Base-by-base conservation (phyloP, 2,888 invertebrate genomes). In the Ennomos erosarius region DNA sequence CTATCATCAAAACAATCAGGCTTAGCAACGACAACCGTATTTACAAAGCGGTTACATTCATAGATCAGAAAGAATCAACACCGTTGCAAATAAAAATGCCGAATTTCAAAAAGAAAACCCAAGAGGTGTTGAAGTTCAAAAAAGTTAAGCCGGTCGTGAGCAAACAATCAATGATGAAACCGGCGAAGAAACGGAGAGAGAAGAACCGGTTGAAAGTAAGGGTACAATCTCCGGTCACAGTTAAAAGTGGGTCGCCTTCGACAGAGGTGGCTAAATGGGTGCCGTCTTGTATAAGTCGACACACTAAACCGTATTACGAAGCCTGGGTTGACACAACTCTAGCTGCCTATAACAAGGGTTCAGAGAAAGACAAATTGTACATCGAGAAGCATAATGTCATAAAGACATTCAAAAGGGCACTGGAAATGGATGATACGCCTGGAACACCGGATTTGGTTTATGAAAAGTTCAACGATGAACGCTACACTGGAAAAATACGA, bases 241-340 rank as follows among this genome's bases (percentile, higher is more conserved):
- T 36, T 9, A 48, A 16, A 9, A 57, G 61, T 5, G 55, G 55
- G 0, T 81, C 81, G 0, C 84, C 85, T 0, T 68, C 71, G 0
- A 88, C 88, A 0, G 88, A 88, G 58, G 82, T 88, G 0, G 86
- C 87, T 0, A 84, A 83, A 67, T 90, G 88, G 90, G 80, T 77
- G 1, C 85, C 88, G 0, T 68, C 73, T 0, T 76, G 76, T 1
- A 55, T 81, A 0, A 79, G 73, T 2, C 66, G 72, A 0, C 80
- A 84, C n/a, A 84, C 87, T 0, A 81, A 81, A 47, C 85, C 85
- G 0, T 90, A 88, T 39, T 90, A 91, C 69, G 90, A 90, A 43
- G 90, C 90, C 0, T 91, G 90, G 90, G 81, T 91, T 0, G 73
- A 84, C 42, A 88, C 86, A 0, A 85, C 84, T 0, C 48, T 87